Conservation (phyloP, 2,888 invertebrate species). For the Rhodophaea formosa region DNA sequence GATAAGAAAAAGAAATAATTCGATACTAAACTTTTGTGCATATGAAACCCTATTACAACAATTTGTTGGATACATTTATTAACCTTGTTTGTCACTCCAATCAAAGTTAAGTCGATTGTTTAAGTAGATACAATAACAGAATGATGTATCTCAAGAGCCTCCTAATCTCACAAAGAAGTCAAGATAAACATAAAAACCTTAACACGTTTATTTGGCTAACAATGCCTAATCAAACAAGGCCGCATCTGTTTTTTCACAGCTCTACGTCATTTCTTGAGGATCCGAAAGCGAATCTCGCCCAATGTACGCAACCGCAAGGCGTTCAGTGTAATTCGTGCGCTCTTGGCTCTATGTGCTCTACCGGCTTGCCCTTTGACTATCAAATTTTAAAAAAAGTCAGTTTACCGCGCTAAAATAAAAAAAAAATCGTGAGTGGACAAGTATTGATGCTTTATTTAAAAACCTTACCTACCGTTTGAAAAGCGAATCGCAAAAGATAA, state of each 20-base stretch:
- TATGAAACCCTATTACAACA: too few species aligned
- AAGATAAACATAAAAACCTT: constrained; percentile 28
- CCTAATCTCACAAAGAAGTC: constrained; percentile 17
- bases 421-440: too few species aligned
- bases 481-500: too few species aligned
- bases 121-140: too few species aligned
- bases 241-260: constrained; percentile 59
- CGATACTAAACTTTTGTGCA: too few species aligned
- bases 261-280: constrained; percentile 58
- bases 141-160: neutral
- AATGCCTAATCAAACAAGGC: constrained; percentile 40
- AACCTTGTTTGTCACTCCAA: too few species aligned
- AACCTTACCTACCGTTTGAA: too few species aligned
- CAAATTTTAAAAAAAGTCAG: neutral
- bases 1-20: too few species aligned
- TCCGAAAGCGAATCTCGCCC: constrained; percentile 74
- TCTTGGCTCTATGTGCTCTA: constrained; percentile 68
- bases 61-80: too few species aligned
- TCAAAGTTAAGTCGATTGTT: too few species aligned
- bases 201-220: constrained; percentile 25
- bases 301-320: constrained; percentile 54
- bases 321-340: constrained; percentile 71
- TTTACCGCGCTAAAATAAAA: neutral
- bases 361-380: constrained; percentile 32
- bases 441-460: too few species aligned